A percentile compares a stretch with the other conserved stretches of the same genome.
These are phyloP conservation scores for Terrapene triunguis DNA, from an alignment of 2,113 vertebrate species.

Conservation along the genomic window DNA sequence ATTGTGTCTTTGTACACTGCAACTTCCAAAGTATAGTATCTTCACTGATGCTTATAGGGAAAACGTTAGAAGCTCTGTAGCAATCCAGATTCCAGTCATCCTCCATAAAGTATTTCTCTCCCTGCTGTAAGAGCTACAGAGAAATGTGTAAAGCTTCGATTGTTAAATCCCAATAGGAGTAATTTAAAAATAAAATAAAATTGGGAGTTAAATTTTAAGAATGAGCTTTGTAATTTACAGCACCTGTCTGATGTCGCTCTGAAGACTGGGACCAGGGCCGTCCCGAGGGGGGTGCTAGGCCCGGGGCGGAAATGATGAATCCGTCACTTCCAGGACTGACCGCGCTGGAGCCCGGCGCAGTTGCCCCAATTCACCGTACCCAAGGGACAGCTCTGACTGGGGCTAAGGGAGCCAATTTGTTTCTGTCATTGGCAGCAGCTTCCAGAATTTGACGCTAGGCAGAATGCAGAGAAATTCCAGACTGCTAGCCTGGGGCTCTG, in stretches of 20 bases:
- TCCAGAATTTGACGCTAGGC: background rate
- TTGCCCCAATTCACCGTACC: too few relatives aligned
- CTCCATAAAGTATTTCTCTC: constrained; percentile 17
- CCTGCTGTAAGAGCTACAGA: background rate
- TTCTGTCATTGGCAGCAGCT: background rate
- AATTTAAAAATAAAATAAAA: background rate
- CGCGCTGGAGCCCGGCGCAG: too few relatives aligned
- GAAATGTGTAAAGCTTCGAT: background rate
- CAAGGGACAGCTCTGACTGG: background rate
- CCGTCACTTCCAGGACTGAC: too few relatives aligned
- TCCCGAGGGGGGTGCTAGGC: too few relatives aligned
- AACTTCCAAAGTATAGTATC: background rate
- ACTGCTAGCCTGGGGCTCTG: background rate
- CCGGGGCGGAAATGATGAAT: too few relatives aligned
- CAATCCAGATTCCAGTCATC: background rate
- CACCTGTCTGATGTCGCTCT: background rate
- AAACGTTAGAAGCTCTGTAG: constrained; percentile 12
- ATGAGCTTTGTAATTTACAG: background rate
- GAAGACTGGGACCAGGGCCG: too few relatives aligned
- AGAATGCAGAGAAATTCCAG: background rate
- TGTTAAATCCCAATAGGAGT: background rate
- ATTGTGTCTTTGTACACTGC: constrained; percentile 23
- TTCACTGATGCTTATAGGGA: background rate
- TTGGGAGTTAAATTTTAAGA: background rate
- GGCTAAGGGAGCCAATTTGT: background rate